These are phyloP conservation scores for Axinella damicornis DNA, from an alignment of 37 sponge, comb jelly and placozoan species.

Conservation along the genomic window DNA sequence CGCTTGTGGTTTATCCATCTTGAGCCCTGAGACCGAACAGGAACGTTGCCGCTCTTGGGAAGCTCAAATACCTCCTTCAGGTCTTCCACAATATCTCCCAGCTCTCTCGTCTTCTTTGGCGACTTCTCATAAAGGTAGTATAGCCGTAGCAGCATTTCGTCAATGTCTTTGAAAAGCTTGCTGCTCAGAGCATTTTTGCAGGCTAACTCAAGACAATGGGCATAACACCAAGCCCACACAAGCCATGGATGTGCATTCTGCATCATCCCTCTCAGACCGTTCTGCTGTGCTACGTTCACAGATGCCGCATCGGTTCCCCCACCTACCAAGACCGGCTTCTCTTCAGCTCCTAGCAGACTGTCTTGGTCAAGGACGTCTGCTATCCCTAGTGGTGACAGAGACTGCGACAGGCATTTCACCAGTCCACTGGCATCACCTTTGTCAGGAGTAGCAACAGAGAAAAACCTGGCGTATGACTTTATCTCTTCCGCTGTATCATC, in stretches of 20 bases:
- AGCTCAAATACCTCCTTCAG: conserved; percentile 60
- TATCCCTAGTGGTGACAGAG: conserved; percentile 16
- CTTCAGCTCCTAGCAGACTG: not conserved
- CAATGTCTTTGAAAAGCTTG: conserved; percentile 28
- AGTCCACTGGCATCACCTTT: conserved; percentile 20
- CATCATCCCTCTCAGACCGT: conserved; percentile 62
- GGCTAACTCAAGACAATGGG: no score
- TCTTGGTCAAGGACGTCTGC: conserved; percentile 27
- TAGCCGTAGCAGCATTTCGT: conserved; percentile 66
- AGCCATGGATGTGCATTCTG: conserved; percentile 23
- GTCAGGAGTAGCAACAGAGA: conserved; percentile 13
- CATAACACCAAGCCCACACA: conserved; percentile 63
- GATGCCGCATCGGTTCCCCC: conserved; percentile 58
- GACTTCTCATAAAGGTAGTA: conserved; percentile 55
- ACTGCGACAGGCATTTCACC: conserved; percentile 31
- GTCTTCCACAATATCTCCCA: conserved; percentile 45
- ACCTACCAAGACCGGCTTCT: conserved; percentile 12
- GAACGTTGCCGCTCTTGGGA: conserved; percentile 43
- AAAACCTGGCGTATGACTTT: conserved; percentile 32
- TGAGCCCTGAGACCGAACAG: conserved; percentile 50
- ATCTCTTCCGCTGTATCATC: conserved; percentile 35
- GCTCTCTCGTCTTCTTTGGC: conserved; percentile 57
- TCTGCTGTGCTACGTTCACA: conserved; percentile 57
- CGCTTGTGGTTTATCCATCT: conserved; percentile 52
- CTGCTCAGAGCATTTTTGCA: conserved; percentile 62